Evolutionary conservation across 2,113 vertebrate genomes (phyloP).

Genomic region (Podiceps cristatus): DNA sequence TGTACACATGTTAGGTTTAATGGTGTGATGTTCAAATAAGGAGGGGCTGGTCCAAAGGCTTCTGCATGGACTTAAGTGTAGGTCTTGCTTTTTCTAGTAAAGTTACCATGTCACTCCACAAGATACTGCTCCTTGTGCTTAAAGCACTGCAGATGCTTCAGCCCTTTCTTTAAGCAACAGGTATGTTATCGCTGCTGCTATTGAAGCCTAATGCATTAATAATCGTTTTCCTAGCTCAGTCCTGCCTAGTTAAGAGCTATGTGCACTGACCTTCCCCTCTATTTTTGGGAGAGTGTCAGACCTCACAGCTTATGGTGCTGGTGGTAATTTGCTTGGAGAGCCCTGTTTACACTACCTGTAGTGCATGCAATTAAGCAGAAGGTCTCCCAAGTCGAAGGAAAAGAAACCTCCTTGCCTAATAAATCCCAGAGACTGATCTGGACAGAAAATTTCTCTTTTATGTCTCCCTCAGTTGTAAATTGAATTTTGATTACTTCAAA

Average conservation of each 20-base stretch:
- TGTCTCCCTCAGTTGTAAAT: background rate
- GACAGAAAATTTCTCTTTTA: background rate
- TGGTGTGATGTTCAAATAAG: background rate
- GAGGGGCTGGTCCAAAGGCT: background rate
- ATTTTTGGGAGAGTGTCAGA: rapidly evolving
- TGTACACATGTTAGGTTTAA: background rate
- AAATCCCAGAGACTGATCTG: background rate
- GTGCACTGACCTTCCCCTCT: background rate
- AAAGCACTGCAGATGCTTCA: background rate
- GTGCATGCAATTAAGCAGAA: background rate
- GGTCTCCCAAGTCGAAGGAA: background rate
- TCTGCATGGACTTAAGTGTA: background rate
- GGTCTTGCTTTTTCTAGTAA: background rate
- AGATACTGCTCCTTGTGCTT: background rate
- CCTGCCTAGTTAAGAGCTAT: background rate
- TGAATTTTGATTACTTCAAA: constrained; percentile 10
- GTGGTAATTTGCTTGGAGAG: background rate
- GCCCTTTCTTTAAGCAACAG: background rate
- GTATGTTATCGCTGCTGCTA: rapidly evolving
- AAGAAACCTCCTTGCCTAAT: background rate
- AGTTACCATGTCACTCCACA: background rate
- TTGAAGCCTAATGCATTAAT: background rate
- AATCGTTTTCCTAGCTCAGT: background rate
- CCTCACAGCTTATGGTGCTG: background rate
- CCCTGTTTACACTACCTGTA: background rate